Evolutionary conservation across 1,140 invertebrate species (phyloP), one percentile per base, ranked within the genome.

Genomic region (Psix sp.): DNA sequence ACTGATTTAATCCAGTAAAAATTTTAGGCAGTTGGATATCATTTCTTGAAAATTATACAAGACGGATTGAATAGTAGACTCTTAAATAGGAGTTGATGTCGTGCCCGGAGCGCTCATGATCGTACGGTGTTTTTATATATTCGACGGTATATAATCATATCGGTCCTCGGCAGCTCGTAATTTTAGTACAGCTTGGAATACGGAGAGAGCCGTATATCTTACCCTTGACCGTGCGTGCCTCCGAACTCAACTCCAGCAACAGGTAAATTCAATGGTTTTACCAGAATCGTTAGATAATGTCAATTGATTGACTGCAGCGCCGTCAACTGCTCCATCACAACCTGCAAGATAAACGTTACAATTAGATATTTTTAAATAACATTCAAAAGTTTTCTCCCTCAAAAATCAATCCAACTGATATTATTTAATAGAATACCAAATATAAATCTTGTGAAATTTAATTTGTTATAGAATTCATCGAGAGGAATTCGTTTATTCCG

Each of bases 111-210:
- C 68, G 40, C 18, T 74, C 42, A 46, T 57, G 63, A 74, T 68
- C 63, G 17, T 57, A 67, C 63, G 45, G 14, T 42, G 65, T 65
- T 38, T 36, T 65, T 75, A 65, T 54, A n/a, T n/a, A 65, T 49
- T 48, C 45, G 60, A 70, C 49, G 56, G 48, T 31, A 38, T 76
- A 56, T 71, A 76, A 76, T 76, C 73, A 76, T 70, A 76, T 76
- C 73, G 56, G 66, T 76, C 51, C 54, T 46, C 56, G 59, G 48
- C 54, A 63, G 57, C 71, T 68, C 57, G 59, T 63, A 68, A 65
- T 68, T 75, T 67, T 18, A 60, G 54, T 57, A 46, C 52, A 45
- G 68, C 43, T 59, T 40, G 48, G 52, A 40, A 43, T 35, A 40
- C 46, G 46, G 42, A 51, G 56, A 67, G 59, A 67, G 56, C 20